phyloP scores from a whole-genome alignment of 2,888 invertebrate genomes.

The Periphyllus acericola region DNA sequence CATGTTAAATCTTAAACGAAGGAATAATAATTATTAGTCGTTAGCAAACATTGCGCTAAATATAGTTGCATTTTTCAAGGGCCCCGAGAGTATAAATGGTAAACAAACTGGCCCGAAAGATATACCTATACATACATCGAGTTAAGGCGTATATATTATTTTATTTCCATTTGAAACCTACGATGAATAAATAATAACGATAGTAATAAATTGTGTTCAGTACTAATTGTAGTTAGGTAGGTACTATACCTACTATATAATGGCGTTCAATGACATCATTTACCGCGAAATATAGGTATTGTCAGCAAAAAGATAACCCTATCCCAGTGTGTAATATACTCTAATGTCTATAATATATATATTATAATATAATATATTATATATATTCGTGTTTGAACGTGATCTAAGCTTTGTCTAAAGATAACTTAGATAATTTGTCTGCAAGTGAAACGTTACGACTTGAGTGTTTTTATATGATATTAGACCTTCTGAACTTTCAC shows the following conservation, averaged over 20 bases:
- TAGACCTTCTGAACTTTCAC: too few species aligned
- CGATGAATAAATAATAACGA: background rate
- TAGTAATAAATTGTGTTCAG: background rate
- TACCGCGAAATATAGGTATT: background rate
- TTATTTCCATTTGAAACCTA: conserved; percentile 17
- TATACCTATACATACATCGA: background rate
- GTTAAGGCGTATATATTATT: background rate
- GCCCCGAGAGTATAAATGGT: background rate
- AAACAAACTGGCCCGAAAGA: background rate
- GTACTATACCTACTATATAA: too few species aligned
- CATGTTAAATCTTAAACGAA: background rate
- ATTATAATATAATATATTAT: too few species aligned
- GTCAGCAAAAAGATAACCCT: background rate
- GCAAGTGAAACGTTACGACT: background rate
- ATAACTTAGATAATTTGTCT: too few species aligned
- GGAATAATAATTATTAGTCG: background rate
- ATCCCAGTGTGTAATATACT: background rate
- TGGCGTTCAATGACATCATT: conserved; percentile 14
- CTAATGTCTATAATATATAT: background rate
- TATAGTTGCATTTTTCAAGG: background rate
- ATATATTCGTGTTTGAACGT: conserved; percentile 9
- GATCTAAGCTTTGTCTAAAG: background rate
- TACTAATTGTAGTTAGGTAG: too few species aligned
- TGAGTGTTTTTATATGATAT: background rate
- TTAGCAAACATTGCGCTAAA: background rate